Conservation (phyloP, 2,113 vertebrate genomes). For the Salvelinus namaycush region DNA sequence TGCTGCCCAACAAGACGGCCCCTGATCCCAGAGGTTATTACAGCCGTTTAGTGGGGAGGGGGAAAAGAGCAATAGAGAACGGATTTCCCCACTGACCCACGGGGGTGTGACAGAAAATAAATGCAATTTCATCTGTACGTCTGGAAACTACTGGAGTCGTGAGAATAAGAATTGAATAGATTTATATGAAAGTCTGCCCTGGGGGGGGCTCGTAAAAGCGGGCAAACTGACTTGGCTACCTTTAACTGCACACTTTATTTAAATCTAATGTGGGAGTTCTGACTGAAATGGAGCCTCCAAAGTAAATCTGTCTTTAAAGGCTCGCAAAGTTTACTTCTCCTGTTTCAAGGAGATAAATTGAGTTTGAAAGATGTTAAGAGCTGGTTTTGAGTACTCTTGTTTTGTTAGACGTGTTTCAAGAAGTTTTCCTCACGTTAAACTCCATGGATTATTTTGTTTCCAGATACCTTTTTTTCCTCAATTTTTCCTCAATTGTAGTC, state of each 20-base stretch:
- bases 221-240: slow-evolving; percentile 13
- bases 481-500: slow-evolving; percentile 18
- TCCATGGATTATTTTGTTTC: not conserved
- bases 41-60: slow-evolving; percentile 8
- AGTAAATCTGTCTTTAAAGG: slow-evolving; percentile 15
- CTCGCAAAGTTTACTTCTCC: slow-evolving; percentile 13
- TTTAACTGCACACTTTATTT: slow-evolving; percentile 25
- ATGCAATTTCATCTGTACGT: slow-evolving; percentile 17
- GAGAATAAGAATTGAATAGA: slow-evolving; percentile 27
- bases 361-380: slow-evolving; percentile 34
- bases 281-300: not conserved
- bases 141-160: slow-evolving; percentile 15
- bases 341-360: slow-evolving; percentile 27
- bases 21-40: slow-evolving; percentile 16
- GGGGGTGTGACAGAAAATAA: slow-evolving; percentile 17
- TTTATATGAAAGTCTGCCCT: slow-evolving; percentile 26
- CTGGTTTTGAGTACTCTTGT: slow-evolving; percentile 11
- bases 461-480: slow-evolving; percentile 29
- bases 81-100: not conserved
- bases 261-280: slow-evolving; percentile 3
- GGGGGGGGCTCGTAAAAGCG: slow-evolving; percentile 1
- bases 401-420: slow-evolving; percentile 20
- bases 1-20: not conserved
- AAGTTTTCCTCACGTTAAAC: slow-evolving; percentile 29
- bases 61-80: not conserved